Evolutionary conservation across 2,113 vertebrate genomes (phyloP), one percentile per base, ranked within the genome.

Genomic region (Eolophus roseicapilla): DNA sequence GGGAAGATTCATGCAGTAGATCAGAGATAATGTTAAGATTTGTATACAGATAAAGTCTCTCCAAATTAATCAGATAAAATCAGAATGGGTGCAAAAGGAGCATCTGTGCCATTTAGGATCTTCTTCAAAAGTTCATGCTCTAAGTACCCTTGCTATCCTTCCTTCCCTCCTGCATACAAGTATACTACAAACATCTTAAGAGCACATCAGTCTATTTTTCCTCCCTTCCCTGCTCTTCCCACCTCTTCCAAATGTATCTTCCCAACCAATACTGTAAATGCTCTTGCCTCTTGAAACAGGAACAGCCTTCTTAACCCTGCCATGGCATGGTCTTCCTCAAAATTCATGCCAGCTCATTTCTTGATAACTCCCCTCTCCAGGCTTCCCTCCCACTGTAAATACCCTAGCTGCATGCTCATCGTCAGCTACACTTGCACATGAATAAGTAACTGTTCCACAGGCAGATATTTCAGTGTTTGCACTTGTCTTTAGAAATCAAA

Each of bases 401-500:
- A 84, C n/a, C 52, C 70, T 39, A 75, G 77, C 83, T 76, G 62
- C 35, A 82, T 33, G 80, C 43, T 91, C 86, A 43, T 78, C 92
- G 60, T 80, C 76, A 81, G 76, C 70, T 57, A 86, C 77, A 67
- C 89, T 95, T 82, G 57, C 65, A 94, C 90, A 88, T 41, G 60
- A 97, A 93, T 95, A 95, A 97, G 95, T 92, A 96, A 94, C 96
- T 71, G 78, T 70, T 93, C 87, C 82, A 96, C 80, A 95, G 90
- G 88, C 89, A 96, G 80, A 89, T 96, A 92, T 95, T 90, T 95
- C 90, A 92, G 69, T 97, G 95, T 97, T 96, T 95, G 93, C 87
- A 95, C 86, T 94, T 95, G 86, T 97, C 97, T 96, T 96, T 95
- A 95, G 97, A 98, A 97, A 96, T 97, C 98, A 97, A 96, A 98